Conservation (phyloP, 2,113 vertebrate species). For the Dendrocopos noguchii region DNA sequence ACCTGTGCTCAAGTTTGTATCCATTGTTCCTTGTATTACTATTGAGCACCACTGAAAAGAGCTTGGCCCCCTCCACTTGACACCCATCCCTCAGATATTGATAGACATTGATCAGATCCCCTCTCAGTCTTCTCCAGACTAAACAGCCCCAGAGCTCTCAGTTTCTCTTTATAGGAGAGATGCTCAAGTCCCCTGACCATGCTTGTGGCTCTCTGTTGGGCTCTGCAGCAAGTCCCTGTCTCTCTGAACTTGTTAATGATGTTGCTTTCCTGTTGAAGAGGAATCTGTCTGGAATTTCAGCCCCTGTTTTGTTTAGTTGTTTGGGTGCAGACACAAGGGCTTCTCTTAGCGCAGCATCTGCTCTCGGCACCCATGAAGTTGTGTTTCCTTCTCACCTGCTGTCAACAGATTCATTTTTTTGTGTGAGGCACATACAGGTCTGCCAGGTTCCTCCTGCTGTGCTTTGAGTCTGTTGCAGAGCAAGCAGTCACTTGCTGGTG, state of each 20-base stretch:
- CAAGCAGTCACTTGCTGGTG: background rate
- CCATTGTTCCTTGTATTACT: no score
- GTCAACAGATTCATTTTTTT: background rate
- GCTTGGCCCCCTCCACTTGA: no score
- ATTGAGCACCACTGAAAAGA: no score
- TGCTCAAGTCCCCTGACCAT: no score
- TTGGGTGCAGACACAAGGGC: background rate
- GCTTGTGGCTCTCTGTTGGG: no score
- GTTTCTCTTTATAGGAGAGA: no score
- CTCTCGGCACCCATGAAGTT: rapidly evolving
- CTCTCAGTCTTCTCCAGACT: no score
- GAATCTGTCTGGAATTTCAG: background rate
- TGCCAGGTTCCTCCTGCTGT: rapidly evolving
- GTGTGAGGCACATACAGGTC: background rate
- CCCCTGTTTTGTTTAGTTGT: background rate
- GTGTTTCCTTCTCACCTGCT: background rate
- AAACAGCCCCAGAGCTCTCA: no score
- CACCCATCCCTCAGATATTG: no score
- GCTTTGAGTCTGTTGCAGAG: rapidly evolving
- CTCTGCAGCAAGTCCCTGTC: no score
- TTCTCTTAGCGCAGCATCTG: rapidly evolving
- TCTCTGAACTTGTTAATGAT: background rate
- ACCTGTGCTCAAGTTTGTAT: no score
- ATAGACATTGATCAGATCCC: no score
- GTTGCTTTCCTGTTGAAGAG: background rate